phyloP scores from a whole-genome alignment of 2,888 invertebrate species.

The Elmis aenea region DNA sequence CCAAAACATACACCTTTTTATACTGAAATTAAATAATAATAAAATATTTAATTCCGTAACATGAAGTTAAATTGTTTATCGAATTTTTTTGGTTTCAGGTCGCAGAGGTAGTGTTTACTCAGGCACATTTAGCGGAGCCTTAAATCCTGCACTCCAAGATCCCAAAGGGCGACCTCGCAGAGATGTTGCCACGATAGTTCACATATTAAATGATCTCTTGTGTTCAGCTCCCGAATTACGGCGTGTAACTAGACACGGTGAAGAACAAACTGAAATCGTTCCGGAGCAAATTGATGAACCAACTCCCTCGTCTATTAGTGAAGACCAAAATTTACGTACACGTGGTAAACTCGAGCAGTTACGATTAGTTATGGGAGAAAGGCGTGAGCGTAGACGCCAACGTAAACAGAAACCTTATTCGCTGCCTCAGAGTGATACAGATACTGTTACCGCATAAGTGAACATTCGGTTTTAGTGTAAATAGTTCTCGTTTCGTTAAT shows the following conservation, averaged over 20 bases:
- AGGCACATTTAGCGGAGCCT: slow-evolving; percentile 91
- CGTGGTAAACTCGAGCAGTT: slow-evolving; percentile 78
- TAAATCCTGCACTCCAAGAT: slow-evolving; percentile 91
- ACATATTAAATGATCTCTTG: slow-evolving; percentile 89
- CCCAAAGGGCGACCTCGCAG: slow-evolving; percentile 86
- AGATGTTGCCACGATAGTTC: slow-evolving; percentile 92
- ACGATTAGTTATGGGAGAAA: slow-evolving; percentile 85
- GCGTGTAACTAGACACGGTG: slow-evolving; percentile 35
- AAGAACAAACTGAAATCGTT: slow-evolving; percentile 41
- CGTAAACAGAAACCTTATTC: slow-evolving; percentile 69
- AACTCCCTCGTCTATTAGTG: slow-evolving; percentile 30
- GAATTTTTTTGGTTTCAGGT: slow-evolving; percentile 88
- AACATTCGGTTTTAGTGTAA: slow-evolving; percentile 14
- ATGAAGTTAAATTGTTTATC: too few relatives aligned
- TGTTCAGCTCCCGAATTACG: slow-evolving; percentile 68
- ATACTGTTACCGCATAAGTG: slow-evolving; percentile 42
- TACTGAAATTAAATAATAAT: background rate
- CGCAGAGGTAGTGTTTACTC: slow-evolving; percentile 94
- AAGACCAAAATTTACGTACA: slow-evolving; percentile 49
- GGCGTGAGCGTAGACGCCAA: slow-evolving; percentile 77
- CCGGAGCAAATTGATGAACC: slow-evolving; percentile 30
- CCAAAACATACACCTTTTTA: too few relatives aligned
- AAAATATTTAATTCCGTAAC: background rate
- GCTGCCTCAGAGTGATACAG: slow-evolving; percentile 46
- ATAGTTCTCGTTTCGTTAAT: slow-evolving; percentile 10